Evolutionary conservation across 2,888 invertebrate genomes (phyloP), one percentile per base, ranked within the genome.

Genomic region (Ophion costatus): DNA sequence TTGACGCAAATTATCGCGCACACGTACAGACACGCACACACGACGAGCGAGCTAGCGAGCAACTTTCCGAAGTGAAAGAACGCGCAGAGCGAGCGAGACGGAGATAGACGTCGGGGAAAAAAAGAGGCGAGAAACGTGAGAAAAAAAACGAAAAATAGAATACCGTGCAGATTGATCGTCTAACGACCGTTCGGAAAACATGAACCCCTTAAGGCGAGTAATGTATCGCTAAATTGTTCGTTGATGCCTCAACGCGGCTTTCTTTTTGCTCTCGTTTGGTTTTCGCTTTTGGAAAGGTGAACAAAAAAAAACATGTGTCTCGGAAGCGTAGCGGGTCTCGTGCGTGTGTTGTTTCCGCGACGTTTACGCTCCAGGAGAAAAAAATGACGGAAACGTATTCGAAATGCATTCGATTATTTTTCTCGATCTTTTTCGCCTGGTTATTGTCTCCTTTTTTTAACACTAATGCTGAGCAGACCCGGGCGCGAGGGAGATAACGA

Each of bases 131-230:
- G 90, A 90, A 89, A 89, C 90, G 90, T 91, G 90, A 90, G 88
- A 89, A 88, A 89, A 79, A 38, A 63, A 66, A 69, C 17, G 67
- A 56, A 17, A n/a, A 70, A 70, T 29, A 69, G 20, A 71, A 33
- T n/a, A n/a, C 56, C 89, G 88, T 70, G 78, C 89, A 89, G 89
- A 91, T 91, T 88, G 88, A 90, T 89, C 88, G 42, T 69, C 87
- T 90, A 89, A 66, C 84, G 85, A 89, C 90, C 91, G 89, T 91
- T 91, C 90, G 88, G 88, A 91, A 92, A 91, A 91, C 91, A 92
- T 91, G 89, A 89, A 90, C n/a, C 56, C 20, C 66, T 20, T 22
- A 42, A 64, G 63, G 51, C 63, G 3, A 66, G n/a, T 14, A 56
- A 38, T 29, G 5, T 64, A 64, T 45, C 29, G 38, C n/a, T 63